Base-by-base conservation (phyloP, 2,797 vertebrate genomes). In the Zalophus californianus region DNA sequence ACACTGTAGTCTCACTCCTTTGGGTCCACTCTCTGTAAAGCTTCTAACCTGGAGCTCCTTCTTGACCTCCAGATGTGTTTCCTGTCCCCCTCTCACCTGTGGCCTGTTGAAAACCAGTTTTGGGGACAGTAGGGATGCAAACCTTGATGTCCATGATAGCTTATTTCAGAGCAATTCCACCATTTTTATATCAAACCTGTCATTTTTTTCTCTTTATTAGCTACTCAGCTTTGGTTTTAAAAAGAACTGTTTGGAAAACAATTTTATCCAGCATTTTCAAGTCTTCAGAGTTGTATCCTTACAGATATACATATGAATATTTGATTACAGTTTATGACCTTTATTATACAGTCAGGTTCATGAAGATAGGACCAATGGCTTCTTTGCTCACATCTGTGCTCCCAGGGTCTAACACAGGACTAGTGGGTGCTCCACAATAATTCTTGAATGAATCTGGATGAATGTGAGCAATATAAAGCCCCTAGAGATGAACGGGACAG, bases 221-320 rank as follows among this genome's bases (percentile, higher is more conserved):
- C 6, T 90, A 23, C 12, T 86, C 13, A 73, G 32, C 50, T 75
- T 5, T 18, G 7, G 20, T 64, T 82, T 91, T 79, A 25, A 29
- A 78, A 77, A 62, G 78, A 38, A 27, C 2, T 86, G 11, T 66
- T 83, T 94, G 79, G 64, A 64, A 79, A 92, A 62, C 16, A 91
- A 80, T 70, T 87, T 92, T 58, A 70, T 58, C 15, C 14, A 77
- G 10, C 9, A 66, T 86, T 96, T 91, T 77, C 15, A 96, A 89
- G 25, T 20, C n/a, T 80, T 38, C 15, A 18, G 21, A 52, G 20
- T 20, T 64, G 8, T 27, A 62, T 27, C 89, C 16, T 64, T 87
- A 72, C 3, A 38, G 35, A 89, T 14, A 82, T 13, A 23, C 10
- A 56, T 29, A 27, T 54, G 8, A 58, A 72, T 88, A 44, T n/a